phyloP scores from a whole-genome alignment of 2,797 vertebrate genomes.

The Dendrocincla tyrannina region DNA sequence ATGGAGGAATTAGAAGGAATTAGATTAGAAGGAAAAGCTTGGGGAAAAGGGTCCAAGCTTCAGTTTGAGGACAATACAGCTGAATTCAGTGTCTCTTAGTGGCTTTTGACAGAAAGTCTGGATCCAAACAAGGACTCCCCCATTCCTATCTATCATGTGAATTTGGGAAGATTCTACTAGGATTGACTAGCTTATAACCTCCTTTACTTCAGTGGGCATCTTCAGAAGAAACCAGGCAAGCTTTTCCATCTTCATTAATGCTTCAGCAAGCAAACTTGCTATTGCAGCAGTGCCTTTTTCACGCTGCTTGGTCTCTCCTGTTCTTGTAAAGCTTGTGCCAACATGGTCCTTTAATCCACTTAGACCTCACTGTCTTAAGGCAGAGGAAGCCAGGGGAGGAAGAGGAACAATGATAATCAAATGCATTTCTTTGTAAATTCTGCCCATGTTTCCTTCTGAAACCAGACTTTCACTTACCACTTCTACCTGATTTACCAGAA shows the following conservation, averaged over 20 bases:
- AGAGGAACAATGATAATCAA: neutral
- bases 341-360: neutral
- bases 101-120: neutral
- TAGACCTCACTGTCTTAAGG: neutral
- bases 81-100: neutral
- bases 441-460: neutral
- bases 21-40: neutral
- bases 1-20: neutral
- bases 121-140: neutral
- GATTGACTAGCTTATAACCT: neutral
- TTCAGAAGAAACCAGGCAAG: neutral
- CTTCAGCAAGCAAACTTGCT: neutral
- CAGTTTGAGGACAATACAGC: neutral
- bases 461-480: neutral
- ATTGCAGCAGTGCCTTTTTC: neutral
- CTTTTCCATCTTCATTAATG: neutral
- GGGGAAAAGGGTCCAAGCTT: neutral
- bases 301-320: neutral
- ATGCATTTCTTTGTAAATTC: neutral
- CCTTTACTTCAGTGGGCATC: neutral
- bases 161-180: neutral
- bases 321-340: neutral
- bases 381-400: neutral
- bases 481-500: neutral
- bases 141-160: neutral